Evolutionary conservation across 2,113 vertebrate species (phyloP), one percentile per base, ranked within the genome.

Genomic region (Ardeotis arabs): DNA sequence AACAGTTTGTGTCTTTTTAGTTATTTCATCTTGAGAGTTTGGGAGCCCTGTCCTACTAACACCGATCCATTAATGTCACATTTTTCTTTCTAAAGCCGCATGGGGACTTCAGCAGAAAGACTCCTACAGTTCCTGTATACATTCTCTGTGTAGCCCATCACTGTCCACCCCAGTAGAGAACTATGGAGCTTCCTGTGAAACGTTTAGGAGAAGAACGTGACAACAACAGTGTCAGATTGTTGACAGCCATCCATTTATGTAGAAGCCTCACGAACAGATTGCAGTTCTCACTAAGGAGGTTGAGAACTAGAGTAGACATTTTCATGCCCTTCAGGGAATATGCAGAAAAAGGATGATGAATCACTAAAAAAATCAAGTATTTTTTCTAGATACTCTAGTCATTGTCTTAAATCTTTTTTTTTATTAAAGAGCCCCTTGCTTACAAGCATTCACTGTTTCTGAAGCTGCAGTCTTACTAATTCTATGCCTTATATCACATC

Each of bases 291-390:
- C 53, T 63, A 64, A 93, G 75, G 18, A 86, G 75, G 60, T 29
- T 87, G 77, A 92, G 39, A 95, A 94, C 73, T 39, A 35, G 52
- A 87, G 77, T 66, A 96, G 80, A 84, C 91, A 81, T 35, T 94
- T 91, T 75, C 77, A 77, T 81, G 62, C 21, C 56, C 60, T 79
- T 87, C 83, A 88, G 45, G 29, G 29, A 93, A 83, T 1, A 85
- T 33, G 56, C 47, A 92, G 69, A 74, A 94, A 82, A 92, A 49
- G 21, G 12, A 83, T 44, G 60, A 84, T 39, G 56, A 93, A 90
- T 86, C 67, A 76, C 45, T 72, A 93, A 85, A 49, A 25, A 87
- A 84, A 75, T 41, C 6, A 44, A 69, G 5, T 19, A 4, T 66
- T 70, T 59, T 59, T 77, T 31, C 59, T 63, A 60, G 13, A 44